phyloP scores from a whole-genome alignment of 2,888 invertebrate genomes.

The Ormyrus pomaceus region DNA sequence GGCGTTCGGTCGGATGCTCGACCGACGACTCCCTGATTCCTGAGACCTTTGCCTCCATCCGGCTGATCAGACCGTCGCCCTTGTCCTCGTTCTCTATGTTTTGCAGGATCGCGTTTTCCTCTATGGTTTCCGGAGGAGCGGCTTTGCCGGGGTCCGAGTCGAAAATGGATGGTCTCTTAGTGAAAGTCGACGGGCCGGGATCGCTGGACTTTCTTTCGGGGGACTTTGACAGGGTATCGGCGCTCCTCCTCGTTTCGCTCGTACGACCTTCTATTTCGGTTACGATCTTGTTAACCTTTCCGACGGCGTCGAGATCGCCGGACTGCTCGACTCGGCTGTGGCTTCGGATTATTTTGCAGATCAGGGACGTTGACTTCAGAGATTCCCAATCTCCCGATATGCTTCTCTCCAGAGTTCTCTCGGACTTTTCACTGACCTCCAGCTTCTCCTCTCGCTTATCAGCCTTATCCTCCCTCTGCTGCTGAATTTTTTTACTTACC shows the following conservation, averaged over 20 bases:
- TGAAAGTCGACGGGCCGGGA: neutral
- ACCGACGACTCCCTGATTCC: constrained; percentile 17
- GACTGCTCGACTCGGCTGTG: neutral
- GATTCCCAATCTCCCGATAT: constrained; percentile 2
- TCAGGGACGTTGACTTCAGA: constrained; percentile 52
- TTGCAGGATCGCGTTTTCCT: neutral
- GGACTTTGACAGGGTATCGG: neutral
- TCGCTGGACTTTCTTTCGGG: neutral
- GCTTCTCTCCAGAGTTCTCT: neutral
- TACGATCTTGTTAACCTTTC: constrained; percentile 40
- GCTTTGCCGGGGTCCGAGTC: constrained; percentile 5
- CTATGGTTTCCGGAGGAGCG: neutral
- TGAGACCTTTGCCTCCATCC: neutral
- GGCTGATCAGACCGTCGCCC: constrained; percentile 8
- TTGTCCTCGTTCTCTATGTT: constrained; percentile 9
- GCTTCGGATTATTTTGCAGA: constrained; percentile 44
- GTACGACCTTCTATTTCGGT: constrained; percentile 30
- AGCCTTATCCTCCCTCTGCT: constrained; percentile 45
- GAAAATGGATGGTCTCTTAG: neutral
- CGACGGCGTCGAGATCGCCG: neutral
- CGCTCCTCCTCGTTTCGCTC: constrained; percentile 21
- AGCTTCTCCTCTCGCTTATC: constrained; percentile 17
- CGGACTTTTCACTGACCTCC: neutral
- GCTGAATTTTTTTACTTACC: constrained; percentile 36
- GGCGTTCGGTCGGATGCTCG: constrained; percentile 49